Evolutionary conservation across 2,797 vertebrate genomes (phyloP), one percentile per base, ranked within the genome.

Genomic region (Tenualosa thibaudeaui): DNA sequence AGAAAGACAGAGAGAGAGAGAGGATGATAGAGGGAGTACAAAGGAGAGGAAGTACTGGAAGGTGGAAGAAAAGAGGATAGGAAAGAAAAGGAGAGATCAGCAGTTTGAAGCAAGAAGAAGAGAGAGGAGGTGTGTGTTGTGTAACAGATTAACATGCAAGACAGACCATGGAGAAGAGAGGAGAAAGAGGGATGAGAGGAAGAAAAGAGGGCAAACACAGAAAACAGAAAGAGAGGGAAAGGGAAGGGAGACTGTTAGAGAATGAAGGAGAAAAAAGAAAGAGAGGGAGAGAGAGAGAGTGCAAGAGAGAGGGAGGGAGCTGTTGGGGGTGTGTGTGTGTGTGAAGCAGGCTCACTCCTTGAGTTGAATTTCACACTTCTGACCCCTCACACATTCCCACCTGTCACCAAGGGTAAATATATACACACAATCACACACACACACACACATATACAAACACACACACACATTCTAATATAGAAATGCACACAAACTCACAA

Each of bases 401-500:
- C 94, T 95, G 95, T 95, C 94, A 95, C 88, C 90, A 88, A 89
- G 94, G 88, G 93, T 95, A 95, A 95, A 96, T 95, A 95, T 95
- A 95, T 90, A 94, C 92, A 89, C 89, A 90, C 86, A 82, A 43
- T 22, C 26, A 71, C 13, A 62, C 26, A 86, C 71, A 85, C 68
- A 65, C 6, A 81, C 60, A 87, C 17, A 71, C 53, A 78, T 82
- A 84, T 65, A 85, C 82, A n/a, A 53, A 81, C 13, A 85, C n/a
- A 3, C 65, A 85, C 62, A 85, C 83, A 86, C 82, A 85, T 46
- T 51, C 8, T 0, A 78, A 78, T 78, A 31, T 40, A 60, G 75
- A 81, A 43, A 85, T 43, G 5, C 58, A 83, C 68, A 85, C 83
- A 87, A 84, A 85, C 83, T 53, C 24, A 71, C 58, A 51, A 81